Evolutionary conservation across 2,888 invertebrate genomes (phyloP).

Genomic region (Campoplex nolae): DNA sequence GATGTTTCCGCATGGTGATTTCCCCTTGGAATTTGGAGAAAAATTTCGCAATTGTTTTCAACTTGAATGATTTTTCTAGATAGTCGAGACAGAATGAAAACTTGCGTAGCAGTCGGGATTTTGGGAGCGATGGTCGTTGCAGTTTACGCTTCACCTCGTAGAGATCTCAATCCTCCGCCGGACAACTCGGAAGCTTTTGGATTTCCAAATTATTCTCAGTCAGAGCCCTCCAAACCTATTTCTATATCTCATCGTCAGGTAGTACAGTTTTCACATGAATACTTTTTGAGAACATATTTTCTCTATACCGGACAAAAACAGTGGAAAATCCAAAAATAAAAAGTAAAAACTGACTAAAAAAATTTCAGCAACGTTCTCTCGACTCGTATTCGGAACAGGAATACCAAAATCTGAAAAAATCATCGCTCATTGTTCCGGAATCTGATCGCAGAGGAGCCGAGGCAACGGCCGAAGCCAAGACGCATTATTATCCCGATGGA

Average conservation of each 20-base stretch:
- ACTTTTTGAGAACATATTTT: neutral
- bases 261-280: neutral
- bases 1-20: too few species aligned
- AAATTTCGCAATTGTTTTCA: neutral
- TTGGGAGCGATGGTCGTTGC: conserved; percentile 52
- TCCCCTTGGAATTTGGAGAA: neutral
- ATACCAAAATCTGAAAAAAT: neutral
- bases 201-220: too few species aligned
- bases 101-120: conserved; percentile 28
- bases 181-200: neutral
- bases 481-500: neutral
- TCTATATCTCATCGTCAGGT: neutral
- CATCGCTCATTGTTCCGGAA: neutral
- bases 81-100: conserved; percentile 40
- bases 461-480: neutral
- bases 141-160: conserved; percentile 36
- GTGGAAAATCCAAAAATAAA: neutral
- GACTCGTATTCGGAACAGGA: neutral
- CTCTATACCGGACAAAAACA: neutral
- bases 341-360: neutral
- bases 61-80: neutral
- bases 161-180: neutral
- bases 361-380: neutral
- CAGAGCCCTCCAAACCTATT: neutral
- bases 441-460: neutral